These are phyloP conservation scores for Halocaridina rubra DNA, from an alignment of 2,888 invertebrate species.

Conservation along the genomic window DNA sequence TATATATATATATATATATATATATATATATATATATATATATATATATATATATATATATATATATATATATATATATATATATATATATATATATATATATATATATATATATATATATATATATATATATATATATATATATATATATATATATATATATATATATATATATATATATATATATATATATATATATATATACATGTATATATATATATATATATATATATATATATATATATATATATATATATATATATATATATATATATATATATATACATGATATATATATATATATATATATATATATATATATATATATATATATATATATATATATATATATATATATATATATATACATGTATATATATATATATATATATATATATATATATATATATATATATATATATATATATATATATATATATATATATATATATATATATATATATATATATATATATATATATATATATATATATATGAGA, in stretches of 20 bases:
- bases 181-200: slow-evolving; percentile 9
- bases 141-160: neutral
- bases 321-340: slow-evolving; percentile 16
- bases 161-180: slow-evolving; percentile 2
- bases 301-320: slow-evolving; percentile 21
- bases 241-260: slow-evolving; percentile 7
- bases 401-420: neutral
- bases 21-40: slow-evolving; percentile 7
- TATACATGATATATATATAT: neutral
- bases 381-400: slow-evolving; percentile 1
- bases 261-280: slow-evolving; percentile 26
- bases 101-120: neutral
- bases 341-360: slow-evolving; percentile 18
- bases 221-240: slow-evolving; percentile 1
- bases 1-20: neutral
- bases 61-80: neutral
- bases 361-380: neutral
- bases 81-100: slow-evolving; percentile 1
- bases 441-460: neutral
- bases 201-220: neutral
- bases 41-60: neutral
- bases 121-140: slow-evolving; percentile 2
- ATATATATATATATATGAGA: neutral
- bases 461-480: neutral
- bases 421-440: neutral